These are phyloP conservation scores for Chaenogobius annularis DNA, from an alignment of 2,113 vertebrate genomes.

Conservation along the genomic window DNA sequence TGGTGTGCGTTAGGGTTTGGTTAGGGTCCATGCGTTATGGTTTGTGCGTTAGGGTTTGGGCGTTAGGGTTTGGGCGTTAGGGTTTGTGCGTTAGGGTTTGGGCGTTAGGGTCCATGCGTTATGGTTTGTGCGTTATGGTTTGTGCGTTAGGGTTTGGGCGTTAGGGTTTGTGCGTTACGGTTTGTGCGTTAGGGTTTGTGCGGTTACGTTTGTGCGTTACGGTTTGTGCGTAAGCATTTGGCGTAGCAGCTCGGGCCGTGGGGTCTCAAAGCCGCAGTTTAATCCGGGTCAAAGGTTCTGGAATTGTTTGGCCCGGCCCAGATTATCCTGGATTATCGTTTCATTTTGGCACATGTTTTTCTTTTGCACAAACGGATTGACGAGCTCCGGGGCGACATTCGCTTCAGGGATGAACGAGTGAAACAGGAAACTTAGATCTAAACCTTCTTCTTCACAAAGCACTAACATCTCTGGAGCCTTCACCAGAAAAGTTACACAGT, in stretches of 20 bases:
- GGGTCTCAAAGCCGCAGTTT: conserved; percentile 11
- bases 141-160: too few relatives aligned
- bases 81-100: too few relatives aligned
- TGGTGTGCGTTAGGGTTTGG: too few relatives aligned
- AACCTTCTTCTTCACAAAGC: too few relatives aligned
- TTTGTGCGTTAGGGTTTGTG: too few relatives aligned
- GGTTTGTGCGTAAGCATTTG: not conserved
- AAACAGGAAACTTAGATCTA: not conserved
- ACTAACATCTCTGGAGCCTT: too few relatives aligned
- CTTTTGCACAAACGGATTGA: not conserved
- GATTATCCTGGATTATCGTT: conserved; percentile 39
- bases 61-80: too few relatives aligned
- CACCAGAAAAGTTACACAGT: not conserved
- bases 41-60: too few relatives aligned
- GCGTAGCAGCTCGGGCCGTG: not conserved
- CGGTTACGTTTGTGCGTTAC: not conserved
- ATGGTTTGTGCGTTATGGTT: too few relatives aligned
- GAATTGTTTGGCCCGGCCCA: conserved; percentile 37
- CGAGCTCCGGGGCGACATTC: not conserved
- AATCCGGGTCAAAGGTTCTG: conserved; percentile 36
- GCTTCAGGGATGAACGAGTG: not conserved
- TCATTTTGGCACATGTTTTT: conserved; percentile 12
- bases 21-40: too few relatives aligned
- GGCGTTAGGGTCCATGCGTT: too few relatives aligned
- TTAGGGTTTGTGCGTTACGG: too few relatives aligned